Conservation (phyloP, 2,113 vertebrate species). For the Eulemur rufifrons region DNA sequence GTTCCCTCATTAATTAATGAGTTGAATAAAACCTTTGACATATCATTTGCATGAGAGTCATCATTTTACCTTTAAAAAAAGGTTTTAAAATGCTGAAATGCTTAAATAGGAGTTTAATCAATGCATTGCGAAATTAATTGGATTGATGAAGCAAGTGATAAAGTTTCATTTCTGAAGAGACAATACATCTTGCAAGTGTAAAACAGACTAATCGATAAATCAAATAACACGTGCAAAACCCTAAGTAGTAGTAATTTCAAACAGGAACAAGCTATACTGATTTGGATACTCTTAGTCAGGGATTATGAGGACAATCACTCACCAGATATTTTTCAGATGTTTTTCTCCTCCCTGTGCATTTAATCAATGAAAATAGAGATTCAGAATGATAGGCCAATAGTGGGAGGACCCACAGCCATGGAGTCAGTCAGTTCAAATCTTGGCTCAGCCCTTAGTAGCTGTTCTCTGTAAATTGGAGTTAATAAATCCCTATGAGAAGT, state of each 20-base stretch:
- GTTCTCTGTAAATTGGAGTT: constrained; percentile 10
- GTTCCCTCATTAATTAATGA: constrained; percentile 27
- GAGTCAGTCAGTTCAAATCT: neutral
- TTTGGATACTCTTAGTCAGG: neutral
- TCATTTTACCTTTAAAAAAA: neutral
- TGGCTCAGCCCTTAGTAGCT: constrained; percentile 3
- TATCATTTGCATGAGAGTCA: constrained; percentile 3
- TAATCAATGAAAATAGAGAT: constrained; percentile 1
- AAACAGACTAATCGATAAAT: constrained; percentile 43
- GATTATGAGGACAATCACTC: neutral
- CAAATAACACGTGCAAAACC: neutral
- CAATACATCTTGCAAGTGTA: neutral
- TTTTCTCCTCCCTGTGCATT: neutral
- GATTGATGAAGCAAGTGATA: constrained; percentile 11
- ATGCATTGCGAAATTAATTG: constrained; percentile 34
- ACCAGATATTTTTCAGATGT: neutral
- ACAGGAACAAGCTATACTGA: neutral
- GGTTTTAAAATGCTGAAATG: constrained; percentile 31
- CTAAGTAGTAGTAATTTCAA: constrained; percentile 35
- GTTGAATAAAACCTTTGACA: constrained; percentile 32
- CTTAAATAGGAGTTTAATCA: constrained; percentile 56
- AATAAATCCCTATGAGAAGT: constrained; percentile 31
- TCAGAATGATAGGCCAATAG: neutral
- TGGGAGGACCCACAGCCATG: neutral
- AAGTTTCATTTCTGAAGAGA: constrained; percentile 47